A percentile compares a stretch with the other conserved stretches of the same genome.
These are phyloP conservation scores for Eristalis tenax DNA, from an alignment of 2,888 invertebrate genomes.

Conservation along the genomic window DNA sequence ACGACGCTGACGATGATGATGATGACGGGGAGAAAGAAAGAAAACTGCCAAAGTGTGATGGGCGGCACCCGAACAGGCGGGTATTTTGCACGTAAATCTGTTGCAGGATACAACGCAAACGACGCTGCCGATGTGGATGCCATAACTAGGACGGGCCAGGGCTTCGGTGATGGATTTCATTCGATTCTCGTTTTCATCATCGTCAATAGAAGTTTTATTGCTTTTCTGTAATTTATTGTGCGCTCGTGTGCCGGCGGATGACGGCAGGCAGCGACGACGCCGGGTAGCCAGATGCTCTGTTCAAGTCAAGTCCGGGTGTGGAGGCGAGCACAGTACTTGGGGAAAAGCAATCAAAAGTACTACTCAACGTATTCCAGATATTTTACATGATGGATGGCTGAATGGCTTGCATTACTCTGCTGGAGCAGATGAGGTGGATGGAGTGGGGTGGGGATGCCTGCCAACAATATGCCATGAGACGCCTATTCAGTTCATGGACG, in stretches of 20 bases:
- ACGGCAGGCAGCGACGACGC: conserved; percentile 15
- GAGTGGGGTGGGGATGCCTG: conserved; percentile 6
- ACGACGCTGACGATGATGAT: not conserved
- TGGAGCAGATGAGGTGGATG: not conserved
- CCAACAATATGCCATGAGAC: conserved; percentile 27
- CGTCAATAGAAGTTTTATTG: conserved; percentile 64
- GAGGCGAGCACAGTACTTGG: conserved; percentile 21
- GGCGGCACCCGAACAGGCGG: conserved; percentile 33
- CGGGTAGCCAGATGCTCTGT: conserved; percentile 51
- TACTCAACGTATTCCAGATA: conserved; percentile 69
- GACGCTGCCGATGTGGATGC: conserved; percentile 17
- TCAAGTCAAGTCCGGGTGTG: not conserved
- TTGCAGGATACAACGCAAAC: conserved; percentile 43
- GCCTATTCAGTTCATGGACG: conserved; percentile 56
- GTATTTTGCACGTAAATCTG: conserved; percentile 56
- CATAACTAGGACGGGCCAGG: conserved; percentile 58
- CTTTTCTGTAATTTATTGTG: conserved; percentile 66
- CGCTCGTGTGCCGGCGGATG: conserved; percentile 33
- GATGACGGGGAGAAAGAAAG: not conserved
- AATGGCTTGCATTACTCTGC: conserved; percentile 57
- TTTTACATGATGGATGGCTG: conserved; percentile 64
- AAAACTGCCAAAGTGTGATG: not conserved
- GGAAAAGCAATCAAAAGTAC: conserved; percentile 69
- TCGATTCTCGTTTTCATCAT: conserved; percentile 11
- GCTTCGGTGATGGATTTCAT: conserved; percentile 57